Evolutionary conservation across 2,888 invertebrate species (phyloP).

Genomic region (Aradus depressus): DNA sequence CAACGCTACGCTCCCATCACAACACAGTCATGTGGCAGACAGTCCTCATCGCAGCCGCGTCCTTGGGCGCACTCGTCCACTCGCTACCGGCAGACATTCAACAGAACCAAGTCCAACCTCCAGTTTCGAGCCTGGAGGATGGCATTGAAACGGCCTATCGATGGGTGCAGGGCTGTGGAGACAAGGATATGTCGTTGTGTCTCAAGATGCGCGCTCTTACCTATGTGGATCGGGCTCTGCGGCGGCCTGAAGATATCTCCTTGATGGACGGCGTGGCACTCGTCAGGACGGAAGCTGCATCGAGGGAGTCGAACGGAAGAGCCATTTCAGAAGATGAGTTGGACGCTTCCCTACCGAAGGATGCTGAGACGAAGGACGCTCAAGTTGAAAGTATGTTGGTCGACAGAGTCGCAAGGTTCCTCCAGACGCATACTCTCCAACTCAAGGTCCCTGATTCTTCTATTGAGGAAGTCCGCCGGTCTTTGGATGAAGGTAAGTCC

Average conservation of each 20-base stretch:
- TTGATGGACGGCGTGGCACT: constrained; percentile 40
- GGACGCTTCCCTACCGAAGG: constrained; percentile 45
- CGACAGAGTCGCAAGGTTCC: constrained; percentile 61
- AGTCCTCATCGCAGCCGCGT: not conserved
- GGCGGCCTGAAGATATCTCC: constrained; percentile 40
- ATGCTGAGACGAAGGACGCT: constrained; percentile 55
- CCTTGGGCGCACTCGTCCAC: not conserved
- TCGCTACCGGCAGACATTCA: constrained; percentile 2
- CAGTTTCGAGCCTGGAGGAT: constrained; percentile 18
- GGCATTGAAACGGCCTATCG: constrained; percentile 50
- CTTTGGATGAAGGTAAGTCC: constrained; percentile 68
- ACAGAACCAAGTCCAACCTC: no score
- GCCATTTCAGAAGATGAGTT: constrained; percentile 37
- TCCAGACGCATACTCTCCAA: constrained; percentile 67
- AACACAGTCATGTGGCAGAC: constrained; percentile 6
- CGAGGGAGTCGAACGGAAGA: constrained; percentile 32
- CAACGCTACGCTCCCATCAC: constrained; percentile 1
- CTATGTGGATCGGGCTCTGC: constrained; percentile 51
- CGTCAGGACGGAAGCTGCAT: constrained; percentile 39
- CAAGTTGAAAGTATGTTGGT: constrained; percentile 60
- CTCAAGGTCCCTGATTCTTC: constrained; percentile 66
- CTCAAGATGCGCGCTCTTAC: constrained; percentile 63
- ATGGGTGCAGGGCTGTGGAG: constrained; percentile 59
- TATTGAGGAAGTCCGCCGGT: constrained; percentile 60
- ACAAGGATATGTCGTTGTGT: constrained; percentile 55